Evolutionary conservation across 2,888 invertebrate genomes (phyloP).

Genomic region (Cremastobaeus sp.): DNA sequence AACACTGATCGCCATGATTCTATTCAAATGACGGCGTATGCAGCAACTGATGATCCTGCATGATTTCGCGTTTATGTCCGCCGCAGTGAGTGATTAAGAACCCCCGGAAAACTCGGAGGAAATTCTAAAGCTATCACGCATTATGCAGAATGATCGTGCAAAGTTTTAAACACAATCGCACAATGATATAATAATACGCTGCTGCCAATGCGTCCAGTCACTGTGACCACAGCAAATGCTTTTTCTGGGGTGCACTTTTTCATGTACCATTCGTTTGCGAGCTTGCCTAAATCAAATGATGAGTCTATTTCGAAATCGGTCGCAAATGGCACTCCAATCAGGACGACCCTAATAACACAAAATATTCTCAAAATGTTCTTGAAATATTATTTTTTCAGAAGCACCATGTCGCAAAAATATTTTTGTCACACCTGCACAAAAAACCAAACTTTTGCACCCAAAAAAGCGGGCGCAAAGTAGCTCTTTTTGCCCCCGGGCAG

Average conservation of each 20-base stretch:
- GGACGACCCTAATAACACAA: no score
- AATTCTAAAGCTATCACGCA: slow-evolving; percentile 34
- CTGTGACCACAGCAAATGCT: slow-evolving; percentile 6
- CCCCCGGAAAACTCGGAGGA: slow-evolving; percentile 28
- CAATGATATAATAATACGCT: slow-evolving; percentile 43
- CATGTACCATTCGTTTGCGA: slow-evolving; percentile 15
- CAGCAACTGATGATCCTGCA: slow-evolving; percentile 37
- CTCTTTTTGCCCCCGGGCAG: no score
- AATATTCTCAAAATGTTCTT: no score
- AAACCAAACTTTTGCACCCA: no score
- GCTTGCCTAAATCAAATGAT: slow-evolving; percentile 13
- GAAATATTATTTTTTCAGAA: no score
- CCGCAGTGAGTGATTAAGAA: slow-evolving; percentile 35
- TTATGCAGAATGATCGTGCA: slow-evolving; percentile 44
- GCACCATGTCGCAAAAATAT: no score
- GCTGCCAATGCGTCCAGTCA: slow-evolving; percentile 29
- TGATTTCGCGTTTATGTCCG: slow-evolving; percentile 12
- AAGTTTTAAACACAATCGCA: slow-evolving; percentile 15
- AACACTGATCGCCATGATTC: slow-evolving; percentile 12
- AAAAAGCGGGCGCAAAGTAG: no score
- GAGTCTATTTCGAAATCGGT: slow-evolving; percentile 17
- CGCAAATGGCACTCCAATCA: no score
- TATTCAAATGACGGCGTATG: slow-evolving; percentile 32
- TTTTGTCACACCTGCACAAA: no score
- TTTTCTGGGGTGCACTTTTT: slow-evolving; percentile 21